Percentiles rank a stretch among this genome's conserved stretches.
Evolutionary conservation across 2,888 invertebrate species (phyloP).

Genomic region (Tridacna gigas): DNA sequence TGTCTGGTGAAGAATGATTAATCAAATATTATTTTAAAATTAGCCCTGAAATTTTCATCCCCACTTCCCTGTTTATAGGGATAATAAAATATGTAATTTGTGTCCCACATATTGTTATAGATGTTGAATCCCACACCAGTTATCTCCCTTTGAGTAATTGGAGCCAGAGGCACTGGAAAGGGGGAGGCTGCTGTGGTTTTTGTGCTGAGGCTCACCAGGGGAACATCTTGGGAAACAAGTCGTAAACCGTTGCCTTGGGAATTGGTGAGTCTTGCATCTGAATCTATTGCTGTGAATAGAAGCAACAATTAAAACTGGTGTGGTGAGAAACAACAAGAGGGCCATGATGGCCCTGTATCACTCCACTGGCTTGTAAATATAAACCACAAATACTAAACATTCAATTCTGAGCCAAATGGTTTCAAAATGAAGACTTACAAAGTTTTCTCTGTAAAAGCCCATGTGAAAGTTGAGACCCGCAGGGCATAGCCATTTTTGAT

Average conservation of each 20-base stretch:
- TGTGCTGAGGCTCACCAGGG: conserved; percentile 73
- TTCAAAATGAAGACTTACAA: too few species aligned
- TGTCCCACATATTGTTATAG: conserved; percentile 83
- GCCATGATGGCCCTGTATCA: too few species aligned
- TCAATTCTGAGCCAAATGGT: too few species aligned
- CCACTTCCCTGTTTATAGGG: conserved; percentile 68
- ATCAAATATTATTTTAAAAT: conserved; percentile 63
- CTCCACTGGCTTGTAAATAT: too few species aligned
- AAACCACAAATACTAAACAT: too few species aligned
- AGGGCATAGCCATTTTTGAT: too few species aligned
- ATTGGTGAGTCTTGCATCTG: conserved; percentile 61
- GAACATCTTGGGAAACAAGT: conserved; percentile 72
- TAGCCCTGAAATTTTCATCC: conserved; percentile 72
- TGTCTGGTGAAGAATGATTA: background rate
- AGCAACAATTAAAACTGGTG: too few species aligned
- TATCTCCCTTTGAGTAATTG: conserved; percentile 71
- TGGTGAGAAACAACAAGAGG: too few species aligned
- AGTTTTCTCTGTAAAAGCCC: too few species aligned
- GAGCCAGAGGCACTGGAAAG: conserved; percentile 78
- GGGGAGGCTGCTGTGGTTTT: conserved; percentile 66
- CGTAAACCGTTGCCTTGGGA: conserved; percentile 62
- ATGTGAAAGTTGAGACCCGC: too few species aligned
- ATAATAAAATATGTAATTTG: conserved; percentile 83
- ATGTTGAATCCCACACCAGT: conserved; percentile 78
- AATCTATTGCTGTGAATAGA: conserved; percentile 64